Conservation (phyloP, 1,140 invertebrate genomes). For the Heterodera schachtii region DNA sequence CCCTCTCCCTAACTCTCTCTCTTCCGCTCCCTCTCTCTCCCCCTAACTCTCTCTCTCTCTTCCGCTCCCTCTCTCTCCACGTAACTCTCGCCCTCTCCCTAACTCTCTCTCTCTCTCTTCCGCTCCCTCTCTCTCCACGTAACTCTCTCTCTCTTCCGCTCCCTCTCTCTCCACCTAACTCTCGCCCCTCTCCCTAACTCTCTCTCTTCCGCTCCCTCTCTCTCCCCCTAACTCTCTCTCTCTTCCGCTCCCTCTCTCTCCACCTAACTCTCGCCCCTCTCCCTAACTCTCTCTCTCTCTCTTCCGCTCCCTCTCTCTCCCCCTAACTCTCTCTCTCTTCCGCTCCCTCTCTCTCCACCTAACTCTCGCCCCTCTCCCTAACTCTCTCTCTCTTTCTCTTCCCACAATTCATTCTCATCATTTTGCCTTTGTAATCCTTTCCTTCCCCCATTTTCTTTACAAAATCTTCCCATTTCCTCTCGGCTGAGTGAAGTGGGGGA, state of each 20-base stretch:
- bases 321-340: neutral
- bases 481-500: conserved; percentile 4
- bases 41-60: too few relatives aligned
- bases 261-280: neutral
- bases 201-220: neutral
- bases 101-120: neutral
- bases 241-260: neutral
- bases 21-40: too few relatives aligned
- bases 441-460: neutral
- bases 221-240: neutral
- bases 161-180: neutral
- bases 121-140: neutral
- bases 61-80: too few relatives aligned
- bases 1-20: neutral
- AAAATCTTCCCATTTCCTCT: neutral
- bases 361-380: neutral
- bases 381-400: neutral
- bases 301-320: neutral
- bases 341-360: too few relatives aligned
- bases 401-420: neutral
- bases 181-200: neutral
- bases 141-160: neutral
- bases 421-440: neutral
- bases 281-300: neutral
- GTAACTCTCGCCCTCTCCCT: neutral